Base-by-base conservation (phyloP, 2,888 invertebrate genomes). In the Nomada ferruginata region DNA sequence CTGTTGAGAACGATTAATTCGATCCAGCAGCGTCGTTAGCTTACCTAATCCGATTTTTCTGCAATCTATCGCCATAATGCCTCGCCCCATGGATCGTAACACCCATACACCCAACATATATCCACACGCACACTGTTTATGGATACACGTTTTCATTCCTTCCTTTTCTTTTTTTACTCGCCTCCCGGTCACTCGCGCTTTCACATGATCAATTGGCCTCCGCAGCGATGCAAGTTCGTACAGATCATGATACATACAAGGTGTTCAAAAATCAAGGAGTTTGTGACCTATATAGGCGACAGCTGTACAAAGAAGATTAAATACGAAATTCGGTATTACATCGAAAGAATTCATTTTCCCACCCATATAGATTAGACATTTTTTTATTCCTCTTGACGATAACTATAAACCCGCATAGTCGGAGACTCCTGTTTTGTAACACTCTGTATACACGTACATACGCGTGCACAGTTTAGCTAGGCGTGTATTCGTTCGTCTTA, bases 191-290 rank as follows among this genome's bases (percentile, higher is more conserved):
- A 84, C 76, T 77, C 53, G 65, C 72, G 77, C 83, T 84, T 84
- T 84, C 84, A 83, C 84, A 83, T 81, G 81, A 84, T 84, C 84
- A 83, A 84, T 84, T 75, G 84, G 83, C 84, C 84, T 84, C 84
- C 71, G 71, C 70, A 61, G 76, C 78, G 59, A 73, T 50, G 74
- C 52, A 64, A 77, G 47, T 65, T 71, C 44, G 65, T 71, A 65
- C 59, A 55, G 52, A 70, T 76, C 26, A 11, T 64, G 53, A 36
- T 36, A 36, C 36, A 7, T 36, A 36, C 36, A 36, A 36, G 36
- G 36, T 36, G 36, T 36, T 7, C 9, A 36, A 36, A 7, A 36
- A 36, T 36, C 0, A 7, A 36, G 7, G 7, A 36, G 36, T 36
- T 36, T 0, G 36, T 7, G 7, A 36, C 36, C 36, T 36, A 36